Conservation (phyloP, 2,888 invertebrate species). For the Seira sanloemensis region DNA sequence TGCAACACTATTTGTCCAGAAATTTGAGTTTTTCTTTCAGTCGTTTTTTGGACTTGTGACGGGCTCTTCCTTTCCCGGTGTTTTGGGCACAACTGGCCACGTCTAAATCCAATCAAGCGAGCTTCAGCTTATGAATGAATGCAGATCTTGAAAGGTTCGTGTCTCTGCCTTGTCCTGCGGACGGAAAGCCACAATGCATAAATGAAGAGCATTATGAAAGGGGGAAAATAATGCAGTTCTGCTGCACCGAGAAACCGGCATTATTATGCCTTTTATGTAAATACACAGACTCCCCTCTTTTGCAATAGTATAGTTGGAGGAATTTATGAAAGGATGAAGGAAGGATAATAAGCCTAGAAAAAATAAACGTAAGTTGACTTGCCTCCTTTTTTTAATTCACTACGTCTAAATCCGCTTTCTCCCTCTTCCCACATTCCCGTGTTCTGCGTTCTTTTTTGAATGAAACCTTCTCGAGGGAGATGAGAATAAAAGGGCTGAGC, state of each 20-base stretch:
- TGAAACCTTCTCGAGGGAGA: not conserved
- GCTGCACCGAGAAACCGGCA: not conserved
- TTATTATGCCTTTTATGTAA: not conserved
- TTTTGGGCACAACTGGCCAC: not conserved
- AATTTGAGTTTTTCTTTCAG: not conserved
- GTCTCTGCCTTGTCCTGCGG: not conserved
- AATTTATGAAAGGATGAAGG: not conserved
- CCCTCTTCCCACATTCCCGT: too few species aligned
- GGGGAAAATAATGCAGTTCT: not conserved
- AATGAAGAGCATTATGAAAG: not conserved
- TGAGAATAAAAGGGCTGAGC: not conserved
- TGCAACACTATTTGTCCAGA: constrained; percentile 18
- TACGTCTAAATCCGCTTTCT: not conserved
- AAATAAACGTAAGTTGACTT: not conserved
- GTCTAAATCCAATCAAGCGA: not conserved
- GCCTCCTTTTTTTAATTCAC: not conserved
- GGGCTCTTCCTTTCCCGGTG: not conserved
- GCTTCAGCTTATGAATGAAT: not conserved
- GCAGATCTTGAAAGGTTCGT: not conserved
- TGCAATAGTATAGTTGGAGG: too few species aligned
- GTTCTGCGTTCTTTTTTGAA: not conserved
- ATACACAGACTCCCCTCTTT: not conserved
- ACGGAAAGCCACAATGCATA: constrained; percentile 4
- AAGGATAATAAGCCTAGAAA: not conserved
- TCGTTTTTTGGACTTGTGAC: not conserved